These are phyloP conservation scores for Ichneumoninae sp. DNA, from an alignment of 2,888 invertebrate genomes.

Conservation along the genomic window DNA sequence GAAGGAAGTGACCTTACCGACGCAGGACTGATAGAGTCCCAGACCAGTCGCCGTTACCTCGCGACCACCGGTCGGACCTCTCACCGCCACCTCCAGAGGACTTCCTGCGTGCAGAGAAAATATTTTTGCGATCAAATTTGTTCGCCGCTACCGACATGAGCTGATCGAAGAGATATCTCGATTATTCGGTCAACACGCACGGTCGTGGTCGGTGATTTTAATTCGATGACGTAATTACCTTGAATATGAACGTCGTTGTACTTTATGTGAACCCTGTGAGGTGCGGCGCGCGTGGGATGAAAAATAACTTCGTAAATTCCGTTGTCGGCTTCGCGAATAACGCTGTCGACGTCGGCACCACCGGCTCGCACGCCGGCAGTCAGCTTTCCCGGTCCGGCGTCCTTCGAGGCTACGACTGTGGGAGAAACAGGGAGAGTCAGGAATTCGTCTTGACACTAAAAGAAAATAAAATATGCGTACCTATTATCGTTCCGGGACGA, in stretches of 20 bases:
- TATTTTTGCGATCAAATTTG: not conserved
- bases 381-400: constrained; percentile 94
- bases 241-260: constrained; percentile 93
- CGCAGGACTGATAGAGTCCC: constrained; percentile 94
- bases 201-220: not conserved
- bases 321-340: constrained; percentile 90
- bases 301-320: constrained; percentile 94
- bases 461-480: constrained; percentile 81
- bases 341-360: constrained; percentile 92
- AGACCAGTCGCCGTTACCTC: constrained; percentile 92
- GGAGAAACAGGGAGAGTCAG: constrained; percentile 32
- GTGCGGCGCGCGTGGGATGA: constrained; percentile 94
- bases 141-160: not conserved
- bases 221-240: constrained; percentile 78
- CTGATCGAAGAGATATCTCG: not conserved
- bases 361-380: constrained; percentile 93
- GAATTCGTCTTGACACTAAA: constrained; percentile 50
- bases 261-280: constrained; percentile 93
- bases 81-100: constrained; percentile 87
- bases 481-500: constrained; percentile 91
- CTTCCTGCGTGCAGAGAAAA: constrained; percentile 81
- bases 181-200: not conserved
- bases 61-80: constrained; percentile 88
- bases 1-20: constrained; percentile 93
- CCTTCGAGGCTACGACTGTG: constrained; percentile 88